These are phyloP conservation scores for Drosophila hawaiiensis DNA, from an alignment of 2,888 invertebrate genomes.

Conservation along the genomic window DNA sequence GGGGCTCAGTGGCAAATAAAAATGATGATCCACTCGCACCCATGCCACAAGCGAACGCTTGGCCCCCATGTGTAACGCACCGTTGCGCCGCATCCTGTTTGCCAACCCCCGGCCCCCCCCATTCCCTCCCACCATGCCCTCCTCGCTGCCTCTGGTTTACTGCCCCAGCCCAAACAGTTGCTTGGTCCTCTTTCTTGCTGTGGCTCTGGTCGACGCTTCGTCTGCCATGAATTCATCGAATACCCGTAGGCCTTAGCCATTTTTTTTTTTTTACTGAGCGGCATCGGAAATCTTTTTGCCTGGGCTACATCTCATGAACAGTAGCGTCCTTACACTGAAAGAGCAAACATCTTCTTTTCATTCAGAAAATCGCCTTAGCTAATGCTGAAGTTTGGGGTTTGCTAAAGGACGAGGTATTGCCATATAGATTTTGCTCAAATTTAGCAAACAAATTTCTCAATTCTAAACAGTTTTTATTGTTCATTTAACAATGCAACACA, in stretches of 20 bases:
- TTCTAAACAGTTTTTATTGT: not conserved
- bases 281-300: slow-evolving; percentile 71
- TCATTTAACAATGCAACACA: no score
- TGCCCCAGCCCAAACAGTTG: slow-evolving; percentile 23
- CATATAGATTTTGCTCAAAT: not conserved
- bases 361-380: not conserved
- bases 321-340: slow-evolving; percentile 38
- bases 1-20: slow-evolving; percentile 83
- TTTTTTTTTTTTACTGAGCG: slow-evolving; percentile 52
- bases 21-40: slow-evolving; percentile 83
- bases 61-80: slow-evolving; percentile 70
- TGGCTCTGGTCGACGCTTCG: slow-evolving; percentile 43
- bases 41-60: slow-evolving; percentile 8
- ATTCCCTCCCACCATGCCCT: slow-evolving; percentile 9
- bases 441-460: not conserved
- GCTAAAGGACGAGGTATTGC: no score
- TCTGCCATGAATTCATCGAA: slow-evolving; percentile 70
- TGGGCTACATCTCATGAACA: slow-evolving; percentile 51
- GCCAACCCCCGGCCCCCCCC: not conserved
- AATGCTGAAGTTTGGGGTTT: not conserved
- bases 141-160: slow-evolving; percentile 11
- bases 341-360: not conserved
- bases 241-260: slow-evolving; percentile 77
- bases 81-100: slow-evolving; percentile 52
- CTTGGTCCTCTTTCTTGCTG: slow-evolving; percentile 17